Base-by-base conservation (phyloP, 2,113 vertebrate genomes). In the Drymodes brunneopygia region DNA sequence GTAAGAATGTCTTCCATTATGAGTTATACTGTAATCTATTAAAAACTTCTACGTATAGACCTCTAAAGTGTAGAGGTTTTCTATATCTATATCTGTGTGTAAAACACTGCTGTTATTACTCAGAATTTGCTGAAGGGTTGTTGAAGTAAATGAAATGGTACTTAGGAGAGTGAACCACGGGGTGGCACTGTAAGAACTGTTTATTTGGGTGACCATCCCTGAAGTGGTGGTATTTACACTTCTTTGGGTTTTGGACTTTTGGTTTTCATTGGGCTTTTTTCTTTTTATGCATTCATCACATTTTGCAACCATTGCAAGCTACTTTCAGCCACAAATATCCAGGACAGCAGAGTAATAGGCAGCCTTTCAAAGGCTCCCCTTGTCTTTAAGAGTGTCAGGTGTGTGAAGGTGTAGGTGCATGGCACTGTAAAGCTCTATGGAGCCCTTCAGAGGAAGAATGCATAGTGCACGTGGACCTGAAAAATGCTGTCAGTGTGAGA, bases 141-240 rank as follows among this genome's bases (percentile, higher is more conserved):
- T 62, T 44, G 21, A 22, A 1, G 0, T 31, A 54, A 69, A 42
- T 38, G 4, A 40, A 87, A 14, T 47, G 10, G 25, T 57, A 9
- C 7, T 31, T 53, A 36, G 19, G 38, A 56, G 60, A 58, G 12
- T 42, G 28, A 48, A 61, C 97, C 98, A 98, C 94, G n/a, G 97
- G 98, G 48, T 97, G 97, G 97, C 98, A 95, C 47, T 97, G 20
- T 71, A 62, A 91, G 94, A 93, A 71, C 87, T 87, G 24, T 54
- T 85, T 79, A 21, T 73, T 64, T 21, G 23, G 1, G 3, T 61
- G 53, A n/a, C 20, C 5, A 1, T 61, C n/a, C 12, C 47, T 36
- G 11, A 38, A n/a, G 28, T 50, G 15, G 18, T 53, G 29, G 7
- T 62, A 5, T 7, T 89, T 35, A 2, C 0, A 3, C 21, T 71